These are phyloP conservation scores for Tragelaphus imberbis DNA, from an alignment of 2,113 vertebrate genomes.

Conservation along the genomic window DNA sequence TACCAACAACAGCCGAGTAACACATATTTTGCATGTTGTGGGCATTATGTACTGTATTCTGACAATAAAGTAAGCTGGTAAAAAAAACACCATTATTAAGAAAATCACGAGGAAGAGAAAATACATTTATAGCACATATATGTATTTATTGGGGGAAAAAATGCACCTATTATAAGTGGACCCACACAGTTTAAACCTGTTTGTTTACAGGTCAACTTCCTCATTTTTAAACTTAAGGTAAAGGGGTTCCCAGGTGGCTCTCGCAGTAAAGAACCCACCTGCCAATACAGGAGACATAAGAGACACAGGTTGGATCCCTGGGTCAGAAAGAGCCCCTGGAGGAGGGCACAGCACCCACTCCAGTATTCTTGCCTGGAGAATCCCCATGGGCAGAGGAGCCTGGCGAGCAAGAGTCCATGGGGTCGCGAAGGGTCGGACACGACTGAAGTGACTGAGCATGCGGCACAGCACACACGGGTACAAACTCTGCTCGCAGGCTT, in stretches of 20 bases:
- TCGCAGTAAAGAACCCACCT: neutral
- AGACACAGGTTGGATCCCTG: neutral
- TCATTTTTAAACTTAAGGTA: neutral
- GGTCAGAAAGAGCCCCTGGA: neutral
- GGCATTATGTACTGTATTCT: no score
- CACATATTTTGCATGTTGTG: neutral
- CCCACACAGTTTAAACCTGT: neutral
- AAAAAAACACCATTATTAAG: neutral
- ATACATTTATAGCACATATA: neutral
- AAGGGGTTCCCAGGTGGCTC: neutral
- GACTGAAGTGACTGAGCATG: neutral
- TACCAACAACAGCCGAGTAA: neutral
- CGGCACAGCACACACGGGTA: rapidly evolving
- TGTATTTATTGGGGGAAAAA: neutral
- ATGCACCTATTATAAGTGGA: neutral
- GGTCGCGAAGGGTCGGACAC: rapidly evolving
- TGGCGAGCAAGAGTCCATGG: rapidly evolving
- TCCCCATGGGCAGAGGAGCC: neutral
- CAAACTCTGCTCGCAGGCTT: neutral
- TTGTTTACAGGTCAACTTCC: neutral
- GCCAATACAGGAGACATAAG: neutral
- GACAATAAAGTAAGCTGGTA: neutral
- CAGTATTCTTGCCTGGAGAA: neutral
- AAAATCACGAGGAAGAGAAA: neutral
- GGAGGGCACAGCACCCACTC: neutral